These are phyloP conservation scores for Platycheirus albimanus DNA, from an alignment of 2,888 invertebrate genomes.

Conservation along the genomic window DNA sequence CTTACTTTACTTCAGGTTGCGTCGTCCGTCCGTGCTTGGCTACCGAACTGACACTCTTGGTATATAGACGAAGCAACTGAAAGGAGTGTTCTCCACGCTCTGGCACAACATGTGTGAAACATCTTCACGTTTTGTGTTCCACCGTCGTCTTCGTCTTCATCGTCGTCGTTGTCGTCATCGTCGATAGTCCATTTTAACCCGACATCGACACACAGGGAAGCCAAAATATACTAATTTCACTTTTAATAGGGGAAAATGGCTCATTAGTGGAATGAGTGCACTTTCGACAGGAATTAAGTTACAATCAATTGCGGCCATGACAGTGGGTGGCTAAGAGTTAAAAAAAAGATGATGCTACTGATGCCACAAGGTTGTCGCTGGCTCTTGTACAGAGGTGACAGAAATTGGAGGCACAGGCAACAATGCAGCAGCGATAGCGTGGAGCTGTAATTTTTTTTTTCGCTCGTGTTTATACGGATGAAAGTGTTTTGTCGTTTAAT, in stretches of 20 bases:
- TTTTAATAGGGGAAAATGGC: slow-evolving; percentile 74
- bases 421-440: no score
- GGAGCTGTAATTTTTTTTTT: no score
- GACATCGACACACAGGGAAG: neutral
- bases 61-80: slow-evolving; percentile 31
- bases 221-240: slow-evolving; percentile 69
- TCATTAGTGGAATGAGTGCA: slow-evolving; percentile 74
- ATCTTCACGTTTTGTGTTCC: slow-evolving; percentile 62
- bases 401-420: slow-evolving; percentile 24
- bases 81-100: neutral
- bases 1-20: slow-evolving; percentile 24
- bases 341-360: slow-evolving; percentile 9
- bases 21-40: slow-evolving; percentile 7
- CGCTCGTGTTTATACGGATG: slow-evolving; percentile 14
- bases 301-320: slow-evolving; percentile 72
- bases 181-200: slow-evolving; percentile 7
- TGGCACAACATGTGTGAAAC: slow-evolving; percentile 66
- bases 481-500: slow-evolving; percentile 61
- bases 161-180: neutral
- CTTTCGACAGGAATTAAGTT: slow-evolving; percentile 74
- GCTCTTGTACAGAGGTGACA: slow-evolving; percentile 44
- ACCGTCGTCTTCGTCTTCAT: slow-evolving; percentile 6
- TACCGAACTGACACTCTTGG: slow-evolving; percentile 22
- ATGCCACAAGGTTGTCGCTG: neutral
- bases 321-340: slow-evolving; percentile 61